Conservation (phyloP, 2,888 invertebrate species). For the Thymelicus lineola region DNA sequence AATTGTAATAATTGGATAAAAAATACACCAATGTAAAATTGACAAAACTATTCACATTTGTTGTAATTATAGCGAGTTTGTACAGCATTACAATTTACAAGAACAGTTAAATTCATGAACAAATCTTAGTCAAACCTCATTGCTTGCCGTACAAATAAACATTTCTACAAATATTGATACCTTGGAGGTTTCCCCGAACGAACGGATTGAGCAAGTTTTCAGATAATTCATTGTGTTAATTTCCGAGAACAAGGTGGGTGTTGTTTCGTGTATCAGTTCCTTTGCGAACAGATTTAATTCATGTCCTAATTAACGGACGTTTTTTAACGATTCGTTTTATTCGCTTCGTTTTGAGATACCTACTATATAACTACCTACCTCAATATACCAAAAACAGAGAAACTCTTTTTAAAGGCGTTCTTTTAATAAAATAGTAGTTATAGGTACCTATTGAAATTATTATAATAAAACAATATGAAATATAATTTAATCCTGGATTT, state of each 20-base stretch:
- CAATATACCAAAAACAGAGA: too few relatives aligned
- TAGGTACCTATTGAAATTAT: too few relatives aligned
- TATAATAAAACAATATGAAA: too few relatives aligned
- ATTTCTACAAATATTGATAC: not conserved
- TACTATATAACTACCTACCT: not conserved
- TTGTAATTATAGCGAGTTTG: too few relatives aligned
- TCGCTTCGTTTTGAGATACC: not conserved
- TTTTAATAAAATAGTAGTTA: too few relatives aligned
- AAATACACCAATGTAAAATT: too few relatives aligned
- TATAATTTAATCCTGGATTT: too few relatives aligned
- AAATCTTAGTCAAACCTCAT: not conserved
- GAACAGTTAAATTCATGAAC: not conserved
- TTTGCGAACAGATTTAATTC: conserved; percentile 21
- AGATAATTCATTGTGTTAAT: conserved; percentile 69
- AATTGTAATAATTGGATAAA: too few relatives aligned
- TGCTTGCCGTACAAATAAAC: not conserved
- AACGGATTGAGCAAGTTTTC: conserved; percentile 57
- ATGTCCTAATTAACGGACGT: conserved; percentile 18
- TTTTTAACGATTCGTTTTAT: not conserved
- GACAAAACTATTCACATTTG: too few relatives aligned
- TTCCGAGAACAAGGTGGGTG: conserved; percentile 66
- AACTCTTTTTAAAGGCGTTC: too few relatives aligned
- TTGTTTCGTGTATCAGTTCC: conserved; percentile 49
- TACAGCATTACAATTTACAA: not conserved
- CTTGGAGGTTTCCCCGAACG: conserved; percentile 15